A percentile compares a stretch with the other conserved stretches of the same genome.
These are phyloP conservation scores for Lepilemur ruficaudatus DNA, from an alignment of 2,797 vertebrate species.

Conservation along the genomic window DNA sequence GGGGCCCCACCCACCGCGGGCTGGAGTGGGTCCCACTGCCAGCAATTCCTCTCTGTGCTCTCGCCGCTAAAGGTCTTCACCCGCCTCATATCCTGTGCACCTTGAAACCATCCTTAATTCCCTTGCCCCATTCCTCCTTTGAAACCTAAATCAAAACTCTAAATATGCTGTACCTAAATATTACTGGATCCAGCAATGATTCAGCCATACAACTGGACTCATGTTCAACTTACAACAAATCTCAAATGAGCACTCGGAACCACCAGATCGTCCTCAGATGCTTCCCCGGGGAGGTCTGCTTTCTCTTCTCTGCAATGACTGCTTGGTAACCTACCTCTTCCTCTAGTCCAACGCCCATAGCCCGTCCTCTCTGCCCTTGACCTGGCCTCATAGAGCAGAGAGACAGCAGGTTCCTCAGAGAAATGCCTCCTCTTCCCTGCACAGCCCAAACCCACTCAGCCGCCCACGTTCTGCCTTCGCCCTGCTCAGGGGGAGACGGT, in stretches of 20 bases:
- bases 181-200: background rate
- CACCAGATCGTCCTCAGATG: too few species aligned
- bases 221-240: background rate
- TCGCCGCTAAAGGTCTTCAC: background rate
- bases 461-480: background rate
- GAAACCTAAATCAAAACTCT: background rate
- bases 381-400: background rate
- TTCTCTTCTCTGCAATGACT: background rate
- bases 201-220: background rate
- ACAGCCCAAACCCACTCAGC: background rate
- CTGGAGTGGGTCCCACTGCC: too few species aligned
- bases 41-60: background rate
- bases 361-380: rapidly evolving
- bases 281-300: background rate
- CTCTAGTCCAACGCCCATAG: too few species aligned
- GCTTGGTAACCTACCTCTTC: background rate
- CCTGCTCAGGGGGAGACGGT: too few species aligned
- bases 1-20: background rate
- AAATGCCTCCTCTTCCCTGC: background rate
- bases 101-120: background rate
- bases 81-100: background rate
- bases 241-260: background rate
- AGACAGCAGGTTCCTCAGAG: background rate
- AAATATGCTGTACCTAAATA: background rate
- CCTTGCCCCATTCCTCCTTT: background rate